Evolutionary conservation across 92 coral and sea anemone genomes (phyloP), one percentile per base, ranked within the genome.

Genomic region (Anthopleura xanthogrammica): DNA sequence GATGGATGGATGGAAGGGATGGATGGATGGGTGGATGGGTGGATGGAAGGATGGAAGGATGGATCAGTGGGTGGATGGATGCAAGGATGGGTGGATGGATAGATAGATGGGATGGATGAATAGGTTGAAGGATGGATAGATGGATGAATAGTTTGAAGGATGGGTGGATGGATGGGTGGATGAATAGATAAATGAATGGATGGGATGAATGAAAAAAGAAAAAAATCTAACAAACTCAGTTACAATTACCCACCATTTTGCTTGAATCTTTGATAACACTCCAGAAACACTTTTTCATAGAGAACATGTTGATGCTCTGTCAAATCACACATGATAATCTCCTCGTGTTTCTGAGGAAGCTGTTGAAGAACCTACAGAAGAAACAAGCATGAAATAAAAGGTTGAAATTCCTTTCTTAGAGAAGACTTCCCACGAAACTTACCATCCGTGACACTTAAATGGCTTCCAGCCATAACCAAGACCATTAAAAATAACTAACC

Each of bases 261-360:
- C 55, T 77, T 86, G 82, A 78, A 93, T 76, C 89, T 86, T 54
- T 85, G 85, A 75, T 86, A 94, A 86, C 96, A 95, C 56, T 92
- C 90, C 16, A 87, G 40, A 62, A 95, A 90, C 48, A 78, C 74
- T 70, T 92, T 91, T 64, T 94, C 90, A 79, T 94, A 94, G 41
- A 95, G 79, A 54, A 55, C 80, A n/a, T 89, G 89, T 75, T 95
- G 98, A 52, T 71, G 87, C 29, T 75, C 86, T 4, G 98, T 82
- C 75, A 94, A 88, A 58, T 92, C 95, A 29, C 91, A 85, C 78
- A 89, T 85, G 41, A 92, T 82, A 60, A 94, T 57, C 71, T 90
- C 92, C 36, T 93, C 98, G 39, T 83, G 89, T 58, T 95, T 95
- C 5, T 78, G 86, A 9, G 98, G 98, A 23, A 95, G 89, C 81